phyloP scores from a whole-genome alignment of 2,888 invertebrate genomes.

The Caenorhabditis sp. region DNA sequence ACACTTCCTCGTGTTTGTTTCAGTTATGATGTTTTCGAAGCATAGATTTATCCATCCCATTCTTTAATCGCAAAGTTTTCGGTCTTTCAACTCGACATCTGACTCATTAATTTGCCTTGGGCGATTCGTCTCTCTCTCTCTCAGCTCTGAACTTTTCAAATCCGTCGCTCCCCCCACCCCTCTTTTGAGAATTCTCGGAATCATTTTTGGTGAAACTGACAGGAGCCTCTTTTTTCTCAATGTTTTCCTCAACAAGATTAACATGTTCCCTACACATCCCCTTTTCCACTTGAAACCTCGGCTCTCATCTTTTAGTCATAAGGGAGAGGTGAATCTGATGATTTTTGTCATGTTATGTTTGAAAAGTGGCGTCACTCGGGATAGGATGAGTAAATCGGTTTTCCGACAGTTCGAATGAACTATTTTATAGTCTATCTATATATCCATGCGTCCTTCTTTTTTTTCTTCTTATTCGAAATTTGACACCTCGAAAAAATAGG shows the following conservation, averaged over 20 bases:
- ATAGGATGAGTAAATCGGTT: neutral
- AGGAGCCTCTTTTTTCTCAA: neutral
- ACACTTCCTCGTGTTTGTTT: constrained; percentile 12
- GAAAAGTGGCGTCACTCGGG: constrained; percentile 1
- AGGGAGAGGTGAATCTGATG: neutral
- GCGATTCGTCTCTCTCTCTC: neutral
- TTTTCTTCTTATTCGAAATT: constrained; percentile 18
- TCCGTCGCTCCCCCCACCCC: neutral
- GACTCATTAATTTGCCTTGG: constrained; percentile 3
- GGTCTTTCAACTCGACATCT: constrained; percentile 6
- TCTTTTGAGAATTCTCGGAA: neutral
- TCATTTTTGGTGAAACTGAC: constrained; percentile 22
- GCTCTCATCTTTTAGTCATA: neutral
- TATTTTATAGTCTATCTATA: constrained; percentile 22
- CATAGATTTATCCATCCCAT: no score
- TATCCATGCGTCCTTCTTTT: neutral
- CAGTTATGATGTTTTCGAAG: constrained; percentile 2
- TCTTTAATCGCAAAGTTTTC: neutral
- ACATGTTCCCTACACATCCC: neutral
- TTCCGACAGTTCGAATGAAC: neutral
- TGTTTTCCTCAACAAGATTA: neutral
- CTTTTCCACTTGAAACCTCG: constrained; percentile 26
- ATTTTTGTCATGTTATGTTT: constrained; percentile 37
- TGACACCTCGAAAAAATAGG: constrained; percentile 21
- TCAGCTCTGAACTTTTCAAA: constrained; percentile 9